A percentile compares a stretch with the other conserved stretches of the same genome.
Conservation (phyloP, 2,113 vertebrate genomes). For the Tachysurus fulvidraco region DNA sequence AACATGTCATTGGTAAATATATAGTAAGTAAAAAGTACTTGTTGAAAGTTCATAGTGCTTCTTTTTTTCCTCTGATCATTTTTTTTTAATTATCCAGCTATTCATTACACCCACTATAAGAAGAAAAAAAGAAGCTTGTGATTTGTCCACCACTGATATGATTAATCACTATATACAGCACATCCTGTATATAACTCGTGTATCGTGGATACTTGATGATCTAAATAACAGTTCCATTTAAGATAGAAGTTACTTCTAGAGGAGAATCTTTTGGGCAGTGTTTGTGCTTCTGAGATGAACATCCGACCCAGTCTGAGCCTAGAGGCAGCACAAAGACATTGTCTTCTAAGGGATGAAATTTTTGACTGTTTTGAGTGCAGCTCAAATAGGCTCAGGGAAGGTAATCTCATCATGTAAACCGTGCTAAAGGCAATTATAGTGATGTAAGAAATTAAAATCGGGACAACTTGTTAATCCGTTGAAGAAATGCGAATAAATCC, state of each 20-base stretch:
- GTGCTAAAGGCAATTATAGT: not conserved
- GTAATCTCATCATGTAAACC: not conserved
- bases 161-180: not conserved
- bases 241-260: not conserved
- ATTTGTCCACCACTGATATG: not conserved
- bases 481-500: not conserved
- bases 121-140: no score
- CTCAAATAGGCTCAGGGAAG: not conserved
- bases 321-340: not conserved
- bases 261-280: slow-evolving; percentile 4
- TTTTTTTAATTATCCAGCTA: no score
- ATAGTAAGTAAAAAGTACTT: not conserved
- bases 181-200: not conserved
- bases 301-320: not conserved
- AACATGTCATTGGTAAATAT: no score
- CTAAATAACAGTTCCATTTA: not conserved
- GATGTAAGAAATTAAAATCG: not conserved
- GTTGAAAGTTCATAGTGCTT: no score
- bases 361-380: not conserved
- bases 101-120: no score
- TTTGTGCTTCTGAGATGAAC: slow-evolving; percentile 14
- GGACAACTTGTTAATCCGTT: not conserved
- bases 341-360: not conserved
- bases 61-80: no score
- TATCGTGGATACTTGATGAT: not conserved